A percentile compares a stretch with the other conserved stretches of the same genome.
These are phyloP conservation scores for Anthoscopus minutus DNA, from an alignment of 2,113 vertebrate species.

Conservation along the genomic window DNA sequence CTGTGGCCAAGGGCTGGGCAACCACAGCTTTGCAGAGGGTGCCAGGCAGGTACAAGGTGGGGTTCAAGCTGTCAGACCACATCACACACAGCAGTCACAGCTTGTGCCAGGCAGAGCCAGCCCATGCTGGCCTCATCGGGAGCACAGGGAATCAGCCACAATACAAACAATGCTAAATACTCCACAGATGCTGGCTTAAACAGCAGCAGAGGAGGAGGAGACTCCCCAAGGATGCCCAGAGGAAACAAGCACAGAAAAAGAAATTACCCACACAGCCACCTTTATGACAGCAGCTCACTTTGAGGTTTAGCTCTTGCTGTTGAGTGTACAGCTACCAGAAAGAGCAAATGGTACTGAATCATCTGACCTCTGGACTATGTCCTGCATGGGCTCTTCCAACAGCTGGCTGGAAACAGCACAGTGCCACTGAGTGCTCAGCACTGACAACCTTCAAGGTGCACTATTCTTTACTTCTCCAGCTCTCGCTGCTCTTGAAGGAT, in stretches of 20 bases:
- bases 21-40: neutral
- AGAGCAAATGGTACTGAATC: neutral
- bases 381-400: rapidly evolving
- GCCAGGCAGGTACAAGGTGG: rapidly evolving
- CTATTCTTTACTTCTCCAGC: neutral
- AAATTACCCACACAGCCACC: neutral
- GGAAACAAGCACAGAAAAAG: neutral
- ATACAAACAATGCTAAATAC: rapidly evolving
- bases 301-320: neutral
- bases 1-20: neutral
- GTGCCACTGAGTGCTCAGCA: neutral
- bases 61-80: rapidly evolving
- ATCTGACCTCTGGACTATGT: neutral
- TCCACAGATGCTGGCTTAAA: rapidly evolving
- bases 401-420: neutral
- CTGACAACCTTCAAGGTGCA: rapidly evolving
- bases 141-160: rapidly evolving
- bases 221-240: neutral
- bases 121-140: rapidly evolving
- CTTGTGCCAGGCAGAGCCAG: neutral
- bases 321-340: neutral
- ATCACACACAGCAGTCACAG: rapidly evolving
- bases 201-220: neutral
- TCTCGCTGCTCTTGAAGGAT: neutral
- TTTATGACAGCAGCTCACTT: neutral